A percentile compares a stretch with the other conserved stretches of the same genome.
Conservation (phyloP, 2,888 invertebrate species). For the Melanophora roralis region DNA sequence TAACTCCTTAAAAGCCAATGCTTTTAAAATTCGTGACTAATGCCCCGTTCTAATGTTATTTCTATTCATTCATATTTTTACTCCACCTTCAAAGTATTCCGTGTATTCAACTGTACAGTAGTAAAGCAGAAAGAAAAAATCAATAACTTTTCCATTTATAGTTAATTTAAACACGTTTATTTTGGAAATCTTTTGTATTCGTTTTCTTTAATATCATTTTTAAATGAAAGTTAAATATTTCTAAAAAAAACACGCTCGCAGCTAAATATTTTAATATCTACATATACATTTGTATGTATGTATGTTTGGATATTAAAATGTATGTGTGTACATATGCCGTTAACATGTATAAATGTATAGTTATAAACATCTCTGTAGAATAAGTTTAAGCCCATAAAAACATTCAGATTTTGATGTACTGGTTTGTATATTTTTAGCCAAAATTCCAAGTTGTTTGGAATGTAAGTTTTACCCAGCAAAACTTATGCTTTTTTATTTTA, state of each 20-base stretch:
- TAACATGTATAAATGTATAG: not conserved
- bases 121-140: conserved; percentile 10
- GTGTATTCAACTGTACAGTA: no score
- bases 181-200: conserved; percentile 16
- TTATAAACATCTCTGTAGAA: not conserved
- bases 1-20: not conserved
- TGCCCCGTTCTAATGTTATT: not conserved
- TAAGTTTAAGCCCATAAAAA: no score
- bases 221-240: conserved; percentile 26
- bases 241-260: no score
- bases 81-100: not conserved
- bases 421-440: no score
- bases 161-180: conserved; percentile 33
- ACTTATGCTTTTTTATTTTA: no score
- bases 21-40: not conserved
- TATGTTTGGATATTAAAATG: not conserved
- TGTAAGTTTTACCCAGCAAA: no score
- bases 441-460: no score
- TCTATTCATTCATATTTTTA: not conserved
- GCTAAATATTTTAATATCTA: no score
- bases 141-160: conserved; percentile 31
- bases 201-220: conserved; percentile 22
- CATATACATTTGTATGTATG: not conserved
- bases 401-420: no score
- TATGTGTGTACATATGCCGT: no score